Base-by-base conservation (phyloP, 2,113 vertebrate species). In the Apistogramma diplotaenia region DNA sequence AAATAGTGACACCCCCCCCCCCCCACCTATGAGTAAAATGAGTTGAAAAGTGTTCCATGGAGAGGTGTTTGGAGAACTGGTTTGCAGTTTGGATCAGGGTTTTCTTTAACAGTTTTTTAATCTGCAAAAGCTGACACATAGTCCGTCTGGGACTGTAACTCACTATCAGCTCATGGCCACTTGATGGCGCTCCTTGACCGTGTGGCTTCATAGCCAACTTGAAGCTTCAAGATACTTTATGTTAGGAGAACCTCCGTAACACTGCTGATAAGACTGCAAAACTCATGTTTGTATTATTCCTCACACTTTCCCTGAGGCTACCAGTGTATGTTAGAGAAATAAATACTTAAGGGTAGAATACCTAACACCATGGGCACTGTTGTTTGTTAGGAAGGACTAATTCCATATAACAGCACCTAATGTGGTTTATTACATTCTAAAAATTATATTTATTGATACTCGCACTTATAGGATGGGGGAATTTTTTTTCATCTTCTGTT, bases 131-230 rank as follows among this genome's bases (percentile, higher is more conserved):
- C n/a, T n/a, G n/a, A n/a, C n/a, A n/a, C n/a, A n/a, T n/a, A n/a
- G n/a, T n/a, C 11, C 4, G 16, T 29, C 40, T n/a, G 23, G 4
- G 29, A 54, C 67, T 53, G 13, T 31, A 76, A 16, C 56, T 7
- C 29, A 59, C 18, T 60, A 33, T 19, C 56, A 33, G 15, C 74
- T 59, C 2, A 8, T 29, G 29, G 21, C 90, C 91, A 87, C 89
- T 56, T 8, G 91, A 61, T 40, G 90, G 83, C 87, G 80, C 88
- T 74, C 18, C 16, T 72, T 35, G 12, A 35, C 82, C 82, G 33
- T 21, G 8, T 54, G 53, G 7, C 31, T 78, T 43, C 15, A 73
- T 1, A 1, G 10, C 3, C 21, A 70, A 75, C 9, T 0, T 37
- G 16, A 35, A 6, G 2, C 4, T 25, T 27, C 61, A 29, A 70